These are phyloP conservation scores for Perizoma flavofasciatum DNA, from an alignment of 2,888 invertebrate species.

Conservation along the genomic window DNA sequence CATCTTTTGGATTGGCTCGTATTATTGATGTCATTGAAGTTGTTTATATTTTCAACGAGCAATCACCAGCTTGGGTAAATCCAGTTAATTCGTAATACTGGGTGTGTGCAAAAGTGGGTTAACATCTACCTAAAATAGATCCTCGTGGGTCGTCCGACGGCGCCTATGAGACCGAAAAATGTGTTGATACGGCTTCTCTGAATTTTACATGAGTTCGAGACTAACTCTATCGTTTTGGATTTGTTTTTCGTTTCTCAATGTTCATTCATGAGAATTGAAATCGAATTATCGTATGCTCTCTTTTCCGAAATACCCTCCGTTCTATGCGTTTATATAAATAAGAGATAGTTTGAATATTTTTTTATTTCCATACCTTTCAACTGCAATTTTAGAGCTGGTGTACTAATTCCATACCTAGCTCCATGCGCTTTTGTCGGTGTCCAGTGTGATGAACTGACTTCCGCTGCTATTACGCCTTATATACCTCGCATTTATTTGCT, in stretches of 20 bases:
- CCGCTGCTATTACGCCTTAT: slow-evolving; percentile 45
- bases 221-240: background rate
- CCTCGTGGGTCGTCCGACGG: slow-evolving; percentile 62
- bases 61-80: slow-evolving; percentile 53
- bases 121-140: slow-evolving; percentile 70
- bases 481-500: slow-evolving; percentile 31
- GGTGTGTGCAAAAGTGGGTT: slow-evolving; percentile 67
- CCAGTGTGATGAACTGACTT: slow-evolving; percentile 63
- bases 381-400: too few species aligned
- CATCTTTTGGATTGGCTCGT: too few species aligned
- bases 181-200: slow-evolving; percentile 46
- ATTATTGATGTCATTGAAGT: slow-evolving; percentile 16
- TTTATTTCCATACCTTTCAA: too few species aligned
- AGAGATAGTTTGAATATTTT: too few species aligned
- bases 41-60: slow-evolving; percentile 37
- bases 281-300: too few species aligned
- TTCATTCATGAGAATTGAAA: too few species aligned
- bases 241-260: background rate
- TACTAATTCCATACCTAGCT: slow-evolving; percentile 9
- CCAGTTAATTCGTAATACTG: slow-evolving; percentile 67
- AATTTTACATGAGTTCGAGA: slow-evolving; percentile 13
- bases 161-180: slow-evolving; percentile 38
- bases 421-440: slow-evolving; percentile 41
- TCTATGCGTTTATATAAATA: too few species aligned
- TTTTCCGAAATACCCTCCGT: too few species aligned